A percentile compares a stretch with the other conserved stretches of the same genome.
Conservation (phyloP, 1,140 invertebrate species). For the Pissodes strobi region DNA sequence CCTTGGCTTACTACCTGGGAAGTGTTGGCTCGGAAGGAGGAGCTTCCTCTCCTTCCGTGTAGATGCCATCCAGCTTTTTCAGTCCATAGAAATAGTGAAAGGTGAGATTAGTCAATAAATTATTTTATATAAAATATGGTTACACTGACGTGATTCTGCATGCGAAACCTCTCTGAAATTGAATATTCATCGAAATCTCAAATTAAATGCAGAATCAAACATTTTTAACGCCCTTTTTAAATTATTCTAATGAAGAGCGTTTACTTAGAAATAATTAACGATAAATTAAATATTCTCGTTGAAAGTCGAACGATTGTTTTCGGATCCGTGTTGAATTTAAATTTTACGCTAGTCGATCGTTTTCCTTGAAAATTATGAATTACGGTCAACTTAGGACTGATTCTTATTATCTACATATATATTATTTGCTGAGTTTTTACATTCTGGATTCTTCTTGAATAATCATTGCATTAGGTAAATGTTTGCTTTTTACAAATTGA, state of each 20-base stretch:
- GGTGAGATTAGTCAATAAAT: no score
- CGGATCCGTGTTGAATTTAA: not conserved
- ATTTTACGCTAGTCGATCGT: not conserved
- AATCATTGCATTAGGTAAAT: no score
- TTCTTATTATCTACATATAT: no score
- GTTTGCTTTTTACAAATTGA: no score
- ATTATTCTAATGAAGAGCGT: conserved; percentile 32
- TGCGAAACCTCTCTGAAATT: conserved; percentile 17
- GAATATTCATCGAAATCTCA: conserved; percentile 32
- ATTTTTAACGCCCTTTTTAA: conserved; percentile 32
- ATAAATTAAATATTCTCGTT: conserved; percentile 22
- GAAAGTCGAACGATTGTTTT: conserved; percentile 16
- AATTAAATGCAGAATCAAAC: conserved; percentile 31
- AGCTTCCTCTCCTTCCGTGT: not conserved
- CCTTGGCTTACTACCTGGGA: not conserved
- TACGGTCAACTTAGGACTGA: no score
- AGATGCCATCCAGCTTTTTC: not conserved
- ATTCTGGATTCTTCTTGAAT: no score
- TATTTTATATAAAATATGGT: no score
- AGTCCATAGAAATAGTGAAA: not conserved
- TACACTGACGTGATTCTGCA: no score
- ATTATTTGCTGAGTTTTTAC: no score
- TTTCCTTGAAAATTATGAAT: no score
- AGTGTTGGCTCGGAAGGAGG: not conserved
- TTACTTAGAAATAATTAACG: conserved; percentile 33